A percentile compares a stretch with the other conserved stretches of the same genome.
These are phyloP conservation scores for Phrixothrix hirtus DNA, from an alignment of 2,888 invertebrate species.

Conservation along the genomic window DNA sequence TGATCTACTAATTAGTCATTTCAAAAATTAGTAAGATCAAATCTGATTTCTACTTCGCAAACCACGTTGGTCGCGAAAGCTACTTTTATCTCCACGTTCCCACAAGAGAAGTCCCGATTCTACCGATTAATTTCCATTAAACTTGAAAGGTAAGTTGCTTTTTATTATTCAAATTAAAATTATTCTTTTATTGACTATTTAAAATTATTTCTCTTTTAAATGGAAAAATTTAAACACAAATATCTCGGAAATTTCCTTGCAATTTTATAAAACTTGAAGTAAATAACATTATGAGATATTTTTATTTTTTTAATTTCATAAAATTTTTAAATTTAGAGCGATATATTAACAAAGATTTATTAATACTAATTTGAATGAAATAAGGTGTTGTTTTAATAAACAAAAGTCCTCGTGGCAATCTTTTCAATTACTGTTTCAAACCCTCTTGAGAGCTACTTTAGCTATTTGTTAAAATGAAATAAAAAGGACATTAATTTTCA, in stretches of 20 bases:
- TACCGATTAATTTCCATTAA: too few relatives aligned
- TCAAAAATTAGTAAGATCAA: constrained; percentile 3
- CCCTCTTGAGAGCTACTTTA: constrained; percentile 43
- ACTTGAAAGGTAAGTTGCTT: background rate
- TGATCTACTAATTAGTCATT: constrained; percentile 9
- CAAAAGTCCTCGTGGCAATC: constrained; percentile 47
- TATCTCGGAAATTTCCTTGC: too few relatives aligned
- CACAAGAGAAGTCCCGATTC: constrained; percentile 6
- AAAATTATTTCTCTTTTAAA: too few relatives aligned
- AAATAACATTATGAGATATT: too few relatives aligned
- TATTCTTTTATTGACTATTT: too few relatives aligned
- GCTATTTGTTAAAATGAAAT: constrained; percentile 42
- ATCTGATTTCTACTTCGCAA: constrained; percentile 1
- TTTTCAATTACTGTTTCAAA: constrained; percentile 47
- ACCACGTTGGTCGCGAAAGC: constrained; percentile 17
- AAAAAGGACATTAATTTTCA: too few relatives aligned
- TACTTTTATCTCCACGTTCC: too few relatives aligned
- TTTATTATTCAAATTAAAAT: background rate
- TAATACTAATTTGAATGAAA: constrained; percentile 25
- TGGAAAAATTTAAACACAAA: too few relatives aligned
- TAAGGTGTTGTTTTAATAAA: constrained; percentile 45
- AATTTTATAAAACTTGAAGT: too few relatives aligned
- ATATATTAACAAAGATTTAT: too few relatives aligned
- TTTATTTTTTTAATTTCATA: too few relatives aligned
- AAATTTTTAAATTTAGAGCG: too few relatives aligned